phyloP scores from a whole-genome alignment of 2,888 invertebrate species.

The Parascotia fuliginaria region DNA sequence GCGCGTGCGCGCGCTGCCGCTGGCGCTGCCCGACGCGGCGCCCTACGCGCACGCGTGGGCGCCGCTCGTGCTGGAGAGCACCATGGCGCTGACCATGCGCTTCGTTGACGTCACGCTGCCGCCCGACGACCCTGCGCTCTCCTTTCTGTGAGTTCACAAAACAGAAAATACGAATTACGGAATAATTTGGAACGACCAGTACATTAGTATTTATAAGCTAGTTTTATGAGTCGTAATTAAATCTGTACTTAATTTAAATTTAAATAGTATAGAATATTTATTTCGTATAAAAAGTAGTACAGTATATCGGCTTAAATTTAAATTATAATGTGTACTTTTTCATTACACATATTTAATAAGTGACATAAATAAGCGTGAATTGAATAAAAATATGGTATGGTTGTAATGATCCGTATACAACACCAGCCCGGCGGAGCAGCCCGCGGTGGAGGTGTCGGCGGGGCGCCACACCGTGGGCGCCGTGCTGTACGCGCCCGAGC shows the following conservation, averaged over 20 bases:
- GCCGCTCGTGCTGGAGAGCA: conserved; percentile 92
- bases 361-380: too few species aligned
- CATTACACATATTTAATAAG: too few species aligned
- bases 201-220: too few species aligned
- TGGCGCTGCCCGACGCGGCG: conserved; percentile 51
- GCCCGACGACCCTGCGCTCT: conserved; percentile 87
- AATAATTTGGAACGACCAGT: too few species aligned
- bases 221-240: too few species aligned
- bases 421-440: conserved; percentile 45
- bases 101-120: conserved; percentile 88
- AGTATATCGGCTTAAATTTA: too few species aligned
- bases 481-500: conserved; percentile 90
- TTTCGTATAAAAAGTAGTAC: too few species aligned
- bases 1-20: conserved; percentile 35
- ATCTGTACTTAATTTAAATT: too few species aligned
- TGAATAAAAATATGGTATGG: too few species aligned
- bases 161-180: too few species aligned
- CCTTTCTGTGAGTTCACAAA: conserved; percentile 71
- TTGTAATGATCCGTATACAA: background rate
- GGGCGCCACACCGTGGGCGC: conserved; percentile 81
- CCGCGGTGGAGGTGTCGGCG: conserved; percentile 45
- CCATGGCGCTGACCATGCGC: conserved; percentile 92
- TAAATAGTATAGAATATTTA: too few species aligned
- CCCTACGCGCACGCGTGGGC: conserved; percentile 81
- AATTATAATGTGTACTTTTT: too few species aligned